These are phyloP conservation scores for Naja naja DNA, from an alignment of 2,113 vertebrate genomes.

Conservation along the genomic window DNA sequence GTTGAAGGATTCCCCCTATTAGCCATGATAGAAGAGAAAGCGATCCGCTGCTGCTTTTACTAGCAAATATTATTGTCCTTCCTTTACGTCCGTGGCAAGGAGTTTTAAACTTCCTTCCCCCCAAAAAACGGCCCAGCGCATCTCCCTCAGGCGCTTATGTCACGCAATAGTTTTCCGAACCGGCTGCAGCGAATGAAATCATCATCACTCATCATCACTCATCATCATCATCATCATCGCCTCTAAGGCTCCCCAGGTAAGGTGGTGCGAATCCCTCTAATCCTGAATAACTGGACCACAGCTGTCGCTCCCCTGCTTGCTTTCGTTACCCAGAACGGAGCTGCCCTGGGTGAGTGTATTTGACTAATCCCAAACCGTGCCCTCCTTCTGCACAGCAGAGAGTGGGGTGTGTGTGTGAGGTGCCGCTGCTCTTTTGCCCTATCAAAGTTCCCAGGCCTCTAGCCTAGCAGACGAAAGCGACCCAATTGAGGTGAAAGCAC, in stretches of 20 bases:
- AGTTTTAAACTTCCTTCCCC: conserved; percentile 33
- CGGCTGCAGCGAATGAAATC: background rate
- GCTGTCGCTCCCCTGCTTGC: background rate
- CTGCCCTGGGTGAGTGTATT: conserved; percentile 10
- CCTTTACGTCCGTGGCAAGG: background rate
- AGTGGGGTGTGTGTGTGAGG: background rate
- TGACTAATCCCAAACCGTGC: background rate
- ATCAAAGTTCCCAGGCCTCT: conserved; percentile 49
- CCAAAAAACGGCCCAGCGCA: background rate
- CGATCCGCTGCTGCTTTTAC: background rate
- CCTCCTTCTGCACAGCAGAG: background rate
- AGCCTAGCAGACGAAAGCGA: conserved; percentile 51
- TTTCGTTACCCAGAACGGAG: background rate
- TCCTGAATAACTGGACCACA: too few species aligned
- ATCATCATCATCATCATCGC: background rate
- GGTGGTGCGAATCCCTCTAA: conserved; percentile 2
- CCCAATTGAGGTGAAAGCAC: conserved; percentile 56
- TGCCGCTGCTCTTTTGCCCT: background rate
- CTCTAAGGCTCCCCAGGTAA: conserved; percentile 50
- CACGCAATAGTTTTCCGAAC: background rate
- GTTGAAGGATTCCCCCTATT: conserved; percentile 20
- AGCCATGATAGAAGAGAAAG: conserved; percentile 1
- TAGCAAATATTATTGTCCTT: background rate
- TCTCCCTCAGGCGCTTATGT: background rate
- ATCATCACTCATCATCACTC: background rate